phyloP scores from a whole-genome alignment of 2,888 invertebrate genomes.

The Leptogaster cylindrica region DNA sequence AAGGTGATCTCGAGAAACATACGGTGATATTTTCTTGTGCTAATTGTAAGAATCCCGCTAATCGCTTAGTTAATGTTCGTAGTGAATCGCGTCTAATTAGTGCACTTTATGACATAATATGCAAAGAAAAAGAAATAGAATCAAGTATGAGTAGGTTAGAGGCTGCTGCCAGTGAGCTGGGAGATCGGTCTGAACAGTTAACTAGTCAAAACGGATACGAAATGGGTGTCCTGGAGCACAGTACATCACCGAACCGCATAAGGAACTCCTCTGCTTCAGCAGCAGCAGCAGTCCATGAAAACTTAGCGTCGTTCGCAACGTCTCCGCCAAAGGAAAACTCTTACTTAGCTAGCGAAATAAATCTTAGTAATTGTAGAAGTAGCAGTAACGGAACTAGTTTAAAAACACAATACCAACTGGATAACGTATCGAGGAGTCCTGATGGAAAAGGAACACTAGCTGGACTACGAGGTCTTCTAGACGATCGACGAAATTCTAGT shows the following conservation, averaged over 20 bases:
- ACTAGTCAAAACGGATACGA: constrained; percentile 3
- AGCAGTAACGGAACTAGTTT: constrained; percentile 27
- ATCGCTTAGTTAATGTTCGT: constrained; percentile 58
- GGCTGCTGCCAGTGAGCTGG: constrained; percentile 43
- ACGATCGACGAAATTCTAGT: not conserved
- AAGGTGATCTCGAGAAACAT: constrained; percentile 38
- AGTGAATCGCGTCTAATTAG: constrained; percentile 61
- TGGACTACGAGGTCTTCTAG: not conserved
- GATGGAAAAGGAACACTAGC: constrained; percentile 5
- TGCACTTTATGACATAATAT: constrained; percentile 62
- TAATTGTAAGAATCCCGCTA: constrained; percentile 50
- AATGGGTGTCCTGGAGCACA: constrained; percentile 42
- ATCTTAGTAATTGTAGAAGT: constrained; percentile 36
- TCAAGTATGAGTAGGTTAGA: constrained; percentile 45
- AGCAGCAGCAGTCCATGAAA: not conserved
- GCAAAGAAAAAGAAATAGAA: constrained; percentile 61
- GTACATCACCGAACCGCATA: not conserved
- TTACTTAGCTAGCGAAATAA: constrained; percentile 45
- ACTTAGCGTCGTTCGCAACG: constrained; percentile 23
- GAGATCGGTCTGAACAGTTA: constrained; percentile 4
- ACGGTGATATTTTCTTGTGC: constrained; percentile 47
- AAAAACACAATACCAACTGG: constrained; percentile 1
- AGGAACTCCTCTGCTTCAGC: not conserved
- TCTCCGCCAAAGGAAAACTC: constrained; percentile 45
- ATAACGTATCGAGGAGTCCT: not conserved